Evolutionary conservation across 2,888 invertebrate genomes (phyloP), one percentile per base, ranked within the genome.

Genomic region (Nebria salina): DNA sequence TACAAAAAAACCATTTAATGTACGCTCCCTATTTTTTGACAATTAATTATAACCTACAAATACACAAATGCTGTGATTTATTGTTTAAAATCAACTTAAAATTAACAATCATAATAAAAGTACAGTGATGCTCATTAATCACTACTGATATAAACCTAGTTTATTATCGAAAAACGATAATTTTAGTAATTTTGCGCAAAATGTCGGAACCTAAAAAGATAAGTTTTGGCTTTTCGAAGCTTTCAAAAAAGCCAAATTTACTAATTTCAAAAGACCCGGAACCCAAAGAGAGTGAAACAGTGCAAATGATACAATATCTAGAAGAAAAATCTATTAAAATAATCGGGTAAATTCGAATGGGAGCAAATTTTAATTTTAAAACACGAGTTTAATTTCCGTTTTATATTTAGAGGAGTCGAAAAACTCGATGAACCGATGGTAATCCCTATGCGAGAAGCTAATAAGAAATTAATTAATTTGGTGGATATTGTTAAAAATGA

Each of bases 161-260:
- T 11, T 54, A 54, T 54, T 7, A 54, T 11, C 54, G 1, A 7
- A 20, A 70, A 75, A 75, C 75, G 70, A 66, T 75, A 72, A 7
- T 13, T 76, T 76, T 15, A 7, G 43, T 34, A 20, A 54, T 54
- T 54, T 7, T 4, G 2, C 68, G 1, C 11, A 80, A 82, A 80
- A 83, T 84, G 83, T 80, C 81, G 65, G 93, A 93, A 84, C 88
- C 89, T 76, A 95, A 95, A 84, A 95, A 95, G 87, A 93, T 96
- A 86, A 95, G 95, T 0, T 96, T 96, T 87, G 93, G 94, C 74
- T 96, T 96, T 89, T 92, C 91, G 85, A 96, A 95, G 90, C 90
- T 92, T 0, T 86, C 88, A 5, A 93, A 92, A 84, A 93, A 92
- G 85, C 84, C 90, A 6, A 88, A 87, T 81, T 84, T 92, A 9